Evolutionary conservation across 2,888 invertebrate genomes (phyloP).

Genomic region (Cephus sareptanus): DNA sequence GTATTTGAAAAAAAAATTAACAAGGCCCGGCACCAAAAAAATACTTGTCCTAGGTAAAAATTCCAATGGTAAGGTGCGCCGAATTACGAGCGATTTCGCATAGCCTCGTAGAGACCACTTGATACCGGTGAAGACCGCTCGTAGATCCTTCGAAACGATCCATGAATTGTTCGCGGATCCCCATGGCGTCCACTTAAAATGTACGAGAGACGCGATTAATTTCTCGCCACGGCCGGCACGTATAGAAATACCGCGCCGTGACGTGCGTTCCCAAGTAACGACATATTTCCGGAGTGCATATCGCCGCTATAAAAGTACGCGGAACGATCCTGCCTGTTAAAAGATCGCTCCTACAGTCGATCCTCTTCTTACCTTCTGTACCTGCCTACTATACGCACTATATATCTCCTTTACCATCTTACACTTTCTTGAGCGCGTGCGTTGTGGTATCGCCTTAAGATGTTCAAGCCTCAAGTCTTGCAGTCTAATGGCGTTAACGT

Average conservation of each 20-base stretch:
- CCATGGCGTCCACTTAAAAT: not conserved
- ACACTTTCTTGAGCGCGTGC: not conserved
- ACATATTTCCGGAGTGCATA: not conserved
- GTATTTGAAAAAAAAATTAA: not conserved
- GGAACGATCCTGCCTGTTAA: not conserved
- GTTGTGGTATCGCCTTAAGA: not conserved
- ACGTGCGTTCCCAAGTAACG: not conserved
- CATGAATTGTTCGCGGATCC: not conserved
- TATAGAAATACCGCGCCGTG: not conserved
- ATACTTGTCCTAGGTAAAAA: not conserved
- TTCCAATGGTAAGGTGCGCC: not conserved
- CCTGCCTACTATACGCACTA: not conserved
- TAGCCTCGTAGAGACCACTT: not conserved
- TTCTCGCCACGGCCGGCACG: not conserved
- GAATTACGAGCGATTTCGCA: not conserved
- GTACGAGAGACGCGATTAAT: constrained; percentile 1
- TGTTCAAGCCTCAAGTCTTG: not conserved
- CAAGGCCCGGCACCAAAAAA: not conserved
- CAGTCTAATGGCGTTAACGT: not conserved
- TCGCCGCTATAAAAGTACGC: not conserved
- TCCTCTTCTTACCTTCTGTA: not conserved
- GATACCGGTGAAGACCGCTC: not conserved
- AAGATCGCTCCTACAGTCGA: not conserved
- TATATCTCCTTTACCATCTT: not conserved
- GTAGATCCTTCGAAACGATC: not conserved